Percentiles rank a stretch among this genome's conserved stretches.
These are phyloP conservation scores for Plecturocebus donacophilus DNA, from an alignment of 2,113 vertebrate genomes.

Conservation along the genomic window DNA sequence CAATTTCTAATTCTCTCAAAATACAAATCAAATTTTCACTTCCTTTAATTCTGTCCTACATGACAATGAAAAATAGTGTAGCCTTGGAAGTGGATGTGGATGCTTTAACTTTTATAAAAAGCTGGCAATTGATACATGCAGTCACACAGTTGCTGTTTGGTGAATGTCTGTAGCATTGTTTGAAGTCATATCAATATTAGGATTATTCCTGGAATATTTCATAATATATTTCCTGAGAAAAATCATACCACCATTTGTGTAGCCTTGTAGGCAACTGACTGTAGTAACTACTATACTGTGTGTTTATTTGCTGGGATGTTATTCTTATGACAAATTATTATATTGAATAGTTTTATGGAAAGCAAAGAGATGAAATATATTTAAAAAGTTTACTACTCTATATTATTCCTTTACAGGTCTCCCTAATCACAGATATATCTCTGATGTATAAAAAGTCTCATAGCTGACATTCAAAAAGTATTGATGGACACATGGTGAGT, in stretches of 20 bases:
- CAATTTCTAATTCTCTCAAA: slow-evolving; percentile 34
- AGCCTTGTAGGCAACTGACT: not conserved
- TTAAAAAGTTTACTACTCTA: not conserved
- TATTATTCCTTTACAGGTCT: not conserved
- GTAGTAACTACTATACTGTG: not conserved
- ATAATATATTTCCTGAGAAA: not conserved
- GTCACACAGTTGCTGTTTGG: not conserved
- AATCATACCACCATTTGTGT: not conserved
- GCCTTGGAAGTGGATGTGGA: not conserved
- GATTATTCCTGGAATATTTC: not conserved
- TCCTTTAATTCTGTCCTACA: not conserved
- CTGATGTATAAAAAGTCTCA: not conserved
- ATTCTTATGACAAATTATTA: not conserved
- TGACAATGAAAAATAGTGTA: not conserved
- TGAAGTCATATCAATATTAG: not conserved
- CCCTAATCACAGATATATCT: not conserved
- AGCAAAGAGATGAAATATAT: not conserved
- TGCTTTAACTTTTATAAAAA: not conserved
- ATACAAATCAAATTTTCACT: not conserved
- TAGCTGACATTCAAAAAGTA: not conserved
- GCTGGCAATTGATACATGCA: not conserved
- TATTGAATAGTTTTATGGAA: slow-evolving; percentile 3
- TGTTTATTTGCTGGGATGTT: not conserved
- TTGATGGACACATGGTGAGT: not conserved
- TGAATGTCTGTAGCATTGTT: not conserved